These are phyloP conservation scores for Hedya salicella DNA, from an alignment of 2,888 invertebrate genomes.

Conservation along the genomic window DNA sequence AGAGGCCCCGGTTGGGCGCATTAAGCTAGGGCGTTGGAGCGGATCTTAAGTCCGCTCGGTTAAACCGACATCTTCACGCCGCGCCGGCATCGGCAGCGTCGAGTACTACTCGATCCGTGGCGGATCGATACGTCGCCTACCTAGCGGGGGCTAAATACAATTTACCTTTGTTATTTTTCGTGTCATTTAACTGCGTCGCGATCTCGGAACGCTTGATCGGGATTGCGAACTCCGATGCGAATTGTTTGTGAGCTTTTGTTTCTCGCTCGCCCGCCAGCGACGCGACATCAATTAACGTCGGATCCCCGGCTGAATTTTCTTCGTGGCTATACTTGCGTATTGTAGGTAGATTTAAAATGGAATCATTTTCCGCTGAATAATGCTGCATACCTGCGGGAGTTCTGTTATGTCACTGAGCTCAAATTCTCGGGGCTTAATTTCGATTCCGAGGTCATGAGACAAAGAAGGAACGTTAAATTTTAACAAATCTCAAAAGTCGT, in stretches of 20 bases:
- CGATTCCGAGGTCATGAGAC: conserved; percentile 39
- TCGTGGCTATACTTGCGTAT: conserved; percentile 62
- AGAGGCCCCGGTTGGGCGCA: conserved; percentile 56
- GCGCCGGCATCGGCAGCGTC: conserved; percentile 57
- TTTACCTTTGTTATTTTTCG: conserved; percentile 86
- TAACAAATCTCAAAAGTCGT: conserved; percentile 59
- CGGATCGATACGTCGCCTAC: conserved; percentile 78
- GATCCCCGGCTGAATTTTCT: conserved; percentile 78
- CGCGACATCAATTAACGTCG: conserved; percentile 84
- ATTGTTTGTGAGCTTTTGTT: conserved; percentile 85
- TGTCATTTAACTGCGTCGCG: conserved; percentile 85
- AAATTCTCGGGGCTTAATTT: conserved; percentile 28
- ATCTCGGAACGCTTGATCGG: conserved; percentile 82
- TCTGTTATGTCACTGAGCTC: conserved; percentile 32
- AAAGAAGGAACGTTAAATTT: conserved; percentile 56
- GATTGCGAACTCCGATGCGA: conserved; percentile 82
- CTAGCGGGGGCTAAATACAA: conserved; percentile 81
- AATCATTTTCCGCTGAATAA: conserved; percentile 65
- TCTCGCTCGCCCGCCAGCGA: conserved; percentile 77
- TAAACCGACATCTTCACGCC: conserved; percentile 69
- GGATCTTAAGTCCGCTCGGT: conserved; percentile 73
- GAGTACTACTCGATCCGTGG: conserved; percentile 65
- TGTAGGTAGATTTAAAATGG: conserved; percentile 71
- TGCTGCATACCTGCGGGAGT: conserved; percentile 47
- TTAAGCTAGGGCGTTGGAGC: conserved; percentile 65